Conservation (phyloP, 2,113 vertebrate species). For the Lamprotornis superbus region DNA sequence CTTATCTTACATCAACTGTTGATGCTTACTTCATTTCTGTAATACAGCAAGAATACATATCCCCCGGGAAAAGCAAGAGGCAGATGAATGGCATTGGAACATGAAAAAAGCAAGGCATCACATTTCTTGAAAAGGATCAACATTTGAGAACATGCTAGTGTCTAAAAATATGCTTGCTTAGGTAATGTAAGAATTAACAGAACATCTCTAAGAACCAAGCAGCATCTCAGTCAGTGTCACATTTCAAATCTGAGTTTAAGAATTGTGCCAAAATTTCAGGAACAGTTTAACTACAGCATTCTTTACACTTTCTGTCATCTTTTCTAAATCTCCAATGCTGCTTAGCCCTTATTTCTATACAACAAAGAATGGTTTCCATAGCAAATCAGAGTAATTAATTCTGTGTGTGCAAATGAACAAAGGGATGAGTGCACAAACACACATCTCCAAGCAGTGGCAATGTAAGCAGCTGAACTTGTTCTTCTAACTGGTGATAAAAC, state of each 20-base stretch:
- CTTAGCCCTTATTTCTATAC: not conserved
- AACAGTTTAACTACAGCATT: constrained; percentile 29
- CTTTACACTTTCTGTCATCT: constrained; percentile 5
- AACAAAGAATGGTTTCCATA: constrained; percentile 41
- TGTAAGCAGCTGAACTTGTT: constrained; percentile 27
- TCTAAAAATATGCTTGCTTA: not conserved
- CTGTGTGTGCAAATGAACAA: not conserved
- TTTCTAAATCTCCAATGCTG: not conserved
- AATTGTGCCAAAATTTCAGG: not conserved
- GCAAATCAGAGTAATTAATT: constrained; percentile 54
- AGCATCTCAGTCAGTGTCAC: not conserved
- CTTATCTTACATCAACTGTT: not conserved
- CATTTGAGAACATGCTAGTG: not conserved
- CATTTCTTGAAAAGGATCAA: not conserved
- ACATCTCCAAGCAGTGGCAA: not conserved
- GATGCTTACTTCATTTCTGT: not conserved
- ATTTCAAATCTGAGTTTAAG: not conserved
- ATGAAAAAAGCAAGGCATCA: not conserved
- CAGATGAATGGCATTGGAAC: not conserved
- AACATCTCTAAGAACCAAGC: not conserved
- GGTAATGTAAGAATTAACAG: not conserved
- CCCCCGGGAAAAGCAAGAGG: not conserved
- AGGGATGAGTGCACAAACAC: not conserved
- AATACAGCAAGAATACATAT: not conserved
- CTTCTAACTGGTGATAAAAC: constrained; percentile 49